Percentiles rank a stretch among this genome's conserved stretches.
Conservation (phyloP, 2,888 invertebrate genomes). For the Spisula subtruncata region DNA sequence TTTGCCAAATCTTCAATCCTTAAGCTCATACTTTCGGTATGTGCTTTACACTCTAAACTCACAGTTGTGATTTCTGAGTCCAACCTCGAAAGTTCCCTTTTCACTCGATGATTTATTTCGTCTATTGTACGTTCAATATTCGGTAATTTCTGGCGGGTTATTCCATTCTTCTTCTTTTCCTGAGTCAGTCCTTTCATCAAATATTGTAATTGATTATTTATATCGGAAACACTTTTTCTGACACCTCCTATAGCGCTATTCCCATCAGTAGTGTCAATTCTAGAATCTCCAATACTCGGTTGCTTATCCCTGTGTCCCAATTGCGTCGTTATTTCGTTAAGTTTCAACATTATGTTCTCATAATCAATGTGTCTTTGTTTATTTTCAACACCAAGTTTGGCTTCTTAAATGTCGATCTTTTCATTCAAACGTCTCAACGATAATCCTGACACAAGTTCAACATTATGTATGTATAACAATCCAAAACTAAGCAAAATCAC, state of each 20-base stretch:
- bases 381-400: background rate
- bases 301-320: no score
- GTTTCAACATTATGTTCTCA: background rate
- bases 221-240: background rate
- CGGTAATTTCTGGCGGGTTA: background rate
- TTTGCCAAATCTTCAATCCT: background rate
- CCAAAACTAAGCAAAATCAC: background rate
- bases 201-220: background rate
- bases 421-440: background rate
- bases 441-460: background rate
- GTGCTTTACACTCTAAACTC: no score
- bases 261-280: no score
- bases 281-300: background rate
- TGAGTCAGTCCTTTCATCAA: background rate
- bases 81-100: background rate
- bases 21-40: background rate
- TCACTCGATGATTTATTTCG: background rate
- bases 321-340: conserved; percentile 5
- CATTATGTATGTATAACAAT: background rate
- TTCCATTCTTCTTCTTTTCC: background rate
- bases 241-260: no score
- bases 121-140: background rate
- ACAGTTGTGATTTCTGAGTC: background rate
- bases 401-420: background rate
- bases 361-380: background rate